Evolutionary conservation across 2,113 vertebrate genomes (phyloP), one percentile per base, ranked within the genome.

Genomic region (Kryptolebias marmoratus): DNA sequence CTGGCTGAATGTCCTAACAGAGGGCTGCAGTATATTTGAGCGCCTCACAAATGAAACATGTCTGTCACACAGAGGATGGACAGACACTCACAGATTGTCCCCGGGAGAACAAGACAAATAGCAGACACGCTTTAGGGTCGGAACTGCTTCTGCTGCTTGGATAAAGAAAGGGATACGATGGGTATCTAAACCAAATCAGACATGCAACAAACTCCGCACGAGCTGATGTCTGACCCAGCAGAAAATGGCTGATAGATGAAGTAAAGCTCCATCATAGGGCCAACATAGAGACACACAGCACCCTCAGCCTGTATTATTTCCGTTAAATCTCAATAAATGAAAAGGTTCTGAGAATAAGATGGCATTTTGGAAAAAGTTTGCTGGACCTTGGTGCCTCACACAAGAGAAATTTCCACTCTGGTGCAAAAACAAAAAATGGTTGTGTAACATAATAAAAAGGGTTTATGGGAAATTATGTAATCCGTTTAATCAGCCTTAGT

Each of bases 311-410:
- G 18, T n/a, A 27, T 22, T n/a, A 22, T 27, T 27, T 27, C n/a
- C 7, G 22, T 7, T 52, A 52, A 73, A 55, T 47, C 48, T 79
- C 61, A 60, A 71, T 82, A 74, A 80, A 80, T 77, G 44, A 75
- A 75, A 63, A 16, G 3, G 8, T 32, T 54, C 55, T 56, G 56
- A 78, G 70, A 75, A 50, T 30, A 59, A 72, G 45, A 59, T 74
- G 57, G 64, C 32, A 65, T 68, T 73, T 47, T 32, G 57, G 30
- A 49, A 22, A 60, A 77, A 58, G 48, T 75, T 47, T 53, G 8
- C 10, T 71, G 63, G 36, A 68, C 77, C 44, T 80, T 28, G 70
- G 66, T 62, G 54, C 28, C 31, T 45, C 30, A 57, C 13, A 45
- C 50, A 31, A 79, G 15, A 32, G 64, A 52, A 14, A 64, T 47